Base-by-base conservation (phyloP, 2,113 vertebrate species). In the Geothlypis trichas region DNA sequence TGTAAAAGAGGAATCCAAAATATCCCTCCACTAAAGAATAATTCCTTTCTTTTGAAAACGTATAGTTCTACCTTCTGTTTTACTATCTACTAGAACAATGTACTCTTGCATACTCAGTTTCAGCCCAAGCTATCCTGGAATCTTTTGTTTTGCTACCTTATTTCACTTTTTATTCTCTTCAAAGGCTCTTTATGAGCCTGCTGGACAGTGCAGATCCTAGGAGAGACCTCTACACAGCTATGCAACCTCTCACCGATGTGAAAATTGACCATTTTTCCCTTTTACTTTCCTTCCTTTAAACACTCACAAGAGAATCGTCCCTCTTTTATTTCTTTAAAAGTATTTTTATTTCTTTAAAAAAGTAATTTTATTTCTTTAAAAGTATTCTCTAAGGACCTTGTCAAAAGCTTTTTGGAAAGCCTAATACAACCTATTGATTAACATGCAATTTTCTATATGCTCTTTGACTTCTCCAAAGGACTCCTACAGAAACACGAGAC, bases 401-500 rank as follows among this genome's bases (percentile, higher is more conserved):
- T 41, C 65, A 84, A 94, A 84, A 84, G 41, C 51, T 63, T 96
- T 96, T 82, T 47, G 33, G 61, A 82, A 95, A 83, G 58, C 62
- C 31, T 79, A 59, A 79, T 79, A 72, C 33, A 51, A 51, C 23
- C 21, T 93, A 46, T 22, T 83, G 58, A 79, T 57, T 88, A 39
- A 79, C 74, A 44, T n/a, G 33, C 16, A 35, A 44, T 87, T 87
- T 91, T 74, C 33, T 44, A 10, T 75, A 39, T 30, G 35, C 30
- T 93, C 47, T 84, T 78, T 72, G 61, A 47, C 41, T 65, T 47
- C 55, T 77, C 20, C 33, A 52, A 39, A 71, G n/a, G 67, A 51
- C n/a, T 68, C 31, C 23, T 5, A 58, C 2, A 79, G 77, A 58
- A 63, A 27, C 1, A 65, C 0, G 0, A 91, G 78, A 85, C n/a